Evolutionary conservation across 2,797 vertebrate genomes (phyloP).

Genomic region (Morus bassanus): DNA sequence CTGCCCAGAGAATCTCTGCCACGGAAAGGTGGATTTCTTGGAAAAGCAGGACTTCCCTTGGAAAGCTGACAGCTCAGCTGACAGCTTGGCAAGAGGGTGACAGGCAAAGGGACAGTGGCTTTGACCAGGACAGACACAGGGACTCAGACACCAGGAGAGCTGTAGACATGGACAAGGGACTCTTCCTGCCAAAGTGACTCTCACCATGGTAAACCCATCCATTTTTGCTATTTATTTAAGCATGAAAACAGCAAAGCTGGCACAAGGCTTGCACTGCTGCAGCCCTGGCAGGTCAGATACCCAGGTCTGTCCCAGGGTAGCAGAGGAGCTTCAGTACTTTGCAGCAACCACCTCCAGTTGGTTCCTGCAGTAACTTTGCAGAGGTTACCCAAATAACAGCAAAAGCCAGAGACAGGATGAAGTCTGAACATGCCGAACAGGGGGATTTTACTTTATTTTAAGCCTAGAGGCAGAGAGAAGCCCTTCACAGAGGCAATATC

Average conservation of each 20-base stretch:
- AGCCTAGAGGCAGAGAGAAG: neutral
- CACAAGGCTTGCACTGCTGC: neutral
- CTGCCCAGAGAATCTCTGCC: rapidly evolving
- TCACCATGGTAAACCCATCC: rapidly evolving
- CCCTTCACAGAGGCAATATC: neutral
- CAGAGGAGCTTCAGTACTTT: neutral
- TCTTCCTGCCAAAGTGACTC: neutral
- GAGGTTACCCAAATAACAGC: neutral
- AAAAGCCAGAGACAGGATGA: rapidly evolving
- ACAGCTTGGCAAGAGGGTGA: too few species aligned
- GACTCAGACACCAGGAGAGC: rapidly evolving
- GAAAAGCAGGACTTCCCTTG: neutral
- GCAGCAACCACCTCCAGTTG: neutral
- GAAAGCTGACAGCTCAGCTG: rapidly evolving
- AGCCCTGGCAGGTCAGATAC: neutral
- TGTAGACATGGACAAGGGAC: rapidly evolving
- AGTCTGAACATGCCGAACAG: rapidly evolving
- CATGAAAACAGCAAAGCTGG: neutral
- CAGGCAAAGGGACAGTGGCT: neutral
- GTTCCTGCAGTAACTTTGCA: neutral
- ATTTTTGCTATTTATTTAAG: neutral
- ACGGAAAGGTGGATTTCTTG: rapidly evolving
- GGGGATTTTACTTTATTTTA: neutral
- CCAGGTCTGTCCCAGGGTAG: neutral
- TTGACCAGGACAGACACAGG: neutral